These are phyloP conservation scores for Sminthurinus aureus DNA, from an alignment of 2,888 invertebrate species.

Conservation along the genomic window DNA sequence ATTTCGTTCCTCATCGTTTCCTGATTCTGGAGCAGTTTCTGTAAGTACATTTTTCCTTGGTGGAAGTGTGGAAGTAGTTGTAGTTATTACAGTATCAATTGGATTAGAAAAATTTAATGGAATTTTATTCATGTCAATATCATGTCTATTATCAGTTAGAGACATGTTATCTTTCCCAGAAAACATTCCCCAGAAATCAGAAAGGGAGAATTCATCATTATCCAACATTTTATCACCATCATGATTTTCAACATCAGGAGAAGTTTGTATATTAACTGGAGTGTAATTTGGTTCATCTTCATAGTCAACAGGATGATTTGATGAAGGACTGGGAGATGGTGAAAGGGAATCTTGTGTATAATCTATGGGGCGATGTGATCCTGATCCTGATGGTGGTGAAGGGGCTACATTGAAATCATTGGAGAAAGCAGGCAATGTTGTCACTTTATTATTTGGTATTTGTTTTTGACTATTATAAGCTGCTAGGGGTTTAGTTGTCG, in stretches of 20 bases:
- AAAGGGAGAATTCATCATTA: constrained; percentile 49
- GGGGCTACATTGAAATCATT: neutral
- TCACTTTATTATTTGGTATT: too few relatives aligned
- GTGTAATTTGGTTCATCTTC: constrained; percentile 53
- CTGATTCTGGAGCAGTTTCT: neutral
- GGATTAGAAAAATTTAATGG: constrained; percentile 57
- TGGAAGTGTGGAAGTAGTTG: neutral
- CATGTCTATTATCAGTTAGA: constrained; percentile 11
- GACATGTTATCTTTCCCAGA: constrained; percentile 43
- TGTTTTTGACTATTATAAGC: neutral
- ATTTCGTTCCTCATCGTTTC: neutral
- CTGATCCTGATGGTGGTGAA: neutral
- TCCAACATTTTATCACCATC: neutral
- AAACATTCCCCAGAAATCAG: constrained; percentile 59
- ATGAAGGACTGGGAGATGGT: constrained; percentile 47
- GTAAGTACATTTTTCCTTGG: neutral
- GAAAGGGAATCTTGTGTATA: constrained; percentile 37
- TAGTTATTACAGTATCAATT: constrained; percentile 44
- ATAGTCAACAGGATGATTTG: constrained; percentile 42
- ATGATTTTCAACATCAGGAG: constrained; percentile 1
- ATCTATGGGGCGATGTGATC: constrained; percentile 28
- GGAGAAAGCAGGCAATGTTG: constrained; percentile 7
- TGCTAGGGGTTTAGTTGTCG: constrained; percentile 14
- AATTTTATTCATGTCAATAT: constrained; percentile 29
- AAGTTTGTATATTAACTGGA: constrained; percentile 49